These are phyloP conservation scores for Drosophila buzzatii DNA, from an alignment of 2,888 invertebrate genomes.

Conservation along the genomic window DNA sequence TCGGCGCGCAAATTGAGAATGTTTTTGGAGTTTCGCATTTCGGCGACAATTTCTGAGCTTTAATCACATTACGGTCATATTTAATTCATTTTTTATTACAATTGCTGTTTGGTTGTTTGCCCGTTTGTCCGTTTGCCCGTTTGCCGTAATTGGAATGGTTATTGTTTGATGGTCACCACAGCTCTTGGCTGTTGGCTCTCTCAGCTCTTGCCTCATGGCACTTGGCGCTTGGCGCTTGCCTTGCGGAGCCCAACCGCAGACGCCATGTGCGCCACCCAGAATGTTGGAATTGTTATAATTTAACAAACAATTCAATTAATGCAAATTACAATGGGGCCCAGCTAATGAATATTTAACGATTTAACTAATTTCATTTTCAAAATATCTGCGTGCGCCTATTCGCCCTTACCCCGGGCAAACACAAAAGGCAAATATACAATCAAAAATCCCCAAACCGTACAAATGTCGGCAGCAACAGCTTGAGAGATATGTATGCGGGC, in stretches of 20 bases:
- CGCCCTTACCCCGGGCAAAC: too few species aligned
- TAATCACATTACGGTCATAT: slow-evolving; percentile 79
- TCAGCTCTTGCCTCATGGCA: background rate
- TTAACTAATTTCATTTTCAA: slow-evolving; percentile 79
- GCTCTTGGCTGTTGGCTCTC: background rate
- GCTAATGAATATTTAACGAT: slow-evolving; percentile 81
- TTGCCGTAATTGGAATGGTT: slow-evolving; percentile 45
- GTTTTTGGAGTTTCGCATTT: slow-evolving; percentile 45
- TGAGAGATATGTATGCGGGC: slow-evolving; percentile 51
- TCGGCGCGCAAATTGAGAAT: slow-evolving; percentile 47
- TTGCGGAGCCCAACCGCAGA: background rate
- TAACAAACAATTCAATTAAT: slow-evolving; percentile 82
- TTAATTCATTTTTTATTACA: slow-evolving; percentile 81
- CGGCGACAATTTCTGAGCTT: slow-evolving; percentile 73
- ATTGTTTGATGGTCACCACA: slow-evolving; percentile 49
- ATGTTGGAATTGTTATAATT: slow-evolving; percentile 65
- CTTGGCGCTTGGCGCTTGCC: too few species aligned
- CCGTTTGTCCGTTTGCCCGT: slow-evolving; percentile 2
- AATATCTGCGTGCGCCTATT: slow-evolving; percentile 34
- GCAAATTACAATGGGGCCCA: slow-evolving; percentile 73
- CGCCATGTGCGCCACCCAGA: background rate
- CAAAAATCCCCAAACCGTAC: background rate
- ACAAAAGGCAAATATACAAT: slow-evolving; percentile 1
- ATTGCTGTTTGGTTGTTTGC: slow-evolving; percentile 61
- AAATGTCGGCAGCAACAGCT: slow-evolving; percentile 39